phyloP scores from a whole-genome alignment of 2,888 invertebrate genomes.

The Apoda limacodes region DNA sequence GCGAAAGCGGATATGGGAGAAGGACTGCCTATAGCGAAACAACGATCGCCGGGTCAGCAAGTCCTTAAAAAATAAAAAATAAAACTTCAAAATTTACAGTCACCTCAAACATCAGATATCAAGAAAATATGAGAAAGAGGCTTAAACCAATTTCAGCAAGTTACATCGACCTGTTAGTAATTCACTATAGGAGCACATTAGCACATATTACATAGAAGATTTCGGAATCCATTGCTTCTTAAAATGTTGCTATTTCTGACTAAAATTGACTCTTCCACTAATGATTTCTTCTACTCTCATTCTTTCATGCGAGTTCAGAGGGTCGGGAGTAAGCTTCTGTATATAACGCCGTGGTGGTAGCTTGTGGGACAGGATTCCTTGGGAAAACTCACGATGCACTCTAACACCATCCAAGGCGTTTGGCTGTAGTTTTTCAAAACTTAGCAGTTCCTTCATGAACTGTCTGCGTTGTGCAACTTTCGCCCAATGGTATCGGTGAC shows the following conservation, averaged over 20 bases:
- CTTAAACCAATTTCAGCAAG: too few species aligned
- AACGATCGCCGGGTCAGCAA: too few species aligned
- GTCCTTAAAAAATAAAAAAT: too few species aligned
- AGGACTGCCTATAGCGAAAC: too few species aligned
- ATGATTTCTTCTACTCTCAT: constrained; percentile 60
- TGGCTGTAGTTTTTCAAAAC: constrained; percentile 71
- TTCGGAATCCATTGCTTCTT: too few species aligned
- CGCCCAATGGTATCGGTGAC: constrained; percentile 68
- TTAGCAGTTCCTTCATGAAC: constrained; percentile 71
- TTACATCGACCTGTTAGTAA: too few species aligned
- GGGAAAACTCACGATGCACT: constrained; percentile 74
- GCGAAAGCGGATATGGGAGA: too few species aligned
- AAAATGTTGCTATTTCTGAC: constrained; percentile 27
- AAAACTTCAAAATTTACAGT: too few species aligned
- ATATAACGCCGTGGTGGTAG: constrained; percentile 56
- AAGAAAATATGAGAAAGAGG: too few species aligned
- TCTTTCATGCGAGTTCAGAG: constrained; percentile 42
- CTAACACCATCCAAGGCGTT: constrained; percentile 74
- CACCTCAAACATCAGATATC: too few species aligned
- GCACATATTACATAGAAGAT: too few species aligned
- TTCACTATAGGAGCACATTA: too few species aligned
- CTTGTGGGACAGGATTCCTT: constrained; percentile 61
- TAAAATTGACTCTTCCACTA: constrained; percentile 43
- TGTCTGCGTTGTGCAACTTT: constrained; percentile 65
- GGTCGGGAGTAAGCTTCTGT: constrained; percentile 52